These are phyloP conservation scores for Trichomycterus rosablanca DNA, from an alignment of 2,113 vertebrate genomes.

Conservation along the genomic window DNA sequence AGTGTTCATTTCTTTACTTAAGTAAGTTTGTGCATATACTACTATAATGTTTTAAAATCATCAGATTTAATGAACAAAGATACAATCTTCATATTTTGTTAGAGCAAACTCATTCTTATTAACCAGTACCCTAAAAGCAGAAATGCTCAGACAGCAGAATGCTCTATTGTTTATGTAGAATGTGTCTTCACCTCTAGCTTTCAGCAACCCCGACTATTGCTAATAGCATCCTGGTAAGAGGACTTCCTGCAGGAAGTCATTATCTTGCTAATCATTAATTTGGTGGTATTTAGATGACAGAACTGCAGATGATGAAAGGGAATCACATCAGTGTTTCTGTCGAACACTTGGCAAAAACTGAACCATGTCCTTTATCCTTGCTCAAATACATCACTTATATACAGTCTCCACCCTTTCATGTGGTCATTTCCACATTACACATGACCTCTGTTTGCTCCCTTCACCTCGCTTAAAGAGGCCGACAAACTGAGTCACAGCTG, in stretches of 20 bases:
- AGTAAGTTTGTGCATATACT: too few relatives aligned
- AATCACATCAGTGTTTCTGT: not conserved
- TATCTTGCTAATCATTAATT: conserved; percentile 36
- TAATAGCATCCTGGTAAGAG: conserved; percentile 28
- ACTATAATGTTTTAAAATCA: too few relatives aligned
- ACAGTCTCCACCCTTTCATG: conserved; percentile 11
- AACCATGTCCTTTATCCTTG: conserved; percentile 6
- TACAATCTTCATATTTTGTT: too few relatives aligned
- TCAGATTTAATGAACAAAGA: too few relatives aligned
- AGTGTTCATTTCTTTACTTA: too few relatives aligned
- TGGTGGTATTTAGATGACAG: conserved; percentile 22
- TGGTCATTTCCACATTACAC: conserved; percentile 39
- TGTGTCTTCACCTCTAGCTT: not conserved
- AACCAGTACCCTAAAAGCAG: too few relatives aligned
- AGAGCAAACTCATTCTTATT: too few relatives aligned
- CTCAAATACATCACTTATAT: conserved; percentile 12
- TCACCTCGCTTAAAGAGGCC: conserved; percentile 5
- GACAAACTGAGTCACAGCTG: too few relatives aligned
- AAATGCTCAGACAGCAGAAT: conserved; percentile 8
- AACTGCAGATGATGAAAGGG: conserved; percentile 26
- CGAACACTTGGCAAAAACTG: not conserved
- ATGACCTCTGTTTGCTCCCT: conserved; percentile 16
- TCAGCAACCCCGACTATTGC: conserved; percentile 1
- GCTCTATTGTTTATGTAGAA: not conserved
- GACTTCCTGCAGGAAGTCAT: conserved; percentile 32